Percentiles rank a stretch among this genome's conserved stretches.
Evolutionary conservation across 2,113 vertebrate genomes (phyloP).

Genomic region (Mormyrus lacerda): DNA sequence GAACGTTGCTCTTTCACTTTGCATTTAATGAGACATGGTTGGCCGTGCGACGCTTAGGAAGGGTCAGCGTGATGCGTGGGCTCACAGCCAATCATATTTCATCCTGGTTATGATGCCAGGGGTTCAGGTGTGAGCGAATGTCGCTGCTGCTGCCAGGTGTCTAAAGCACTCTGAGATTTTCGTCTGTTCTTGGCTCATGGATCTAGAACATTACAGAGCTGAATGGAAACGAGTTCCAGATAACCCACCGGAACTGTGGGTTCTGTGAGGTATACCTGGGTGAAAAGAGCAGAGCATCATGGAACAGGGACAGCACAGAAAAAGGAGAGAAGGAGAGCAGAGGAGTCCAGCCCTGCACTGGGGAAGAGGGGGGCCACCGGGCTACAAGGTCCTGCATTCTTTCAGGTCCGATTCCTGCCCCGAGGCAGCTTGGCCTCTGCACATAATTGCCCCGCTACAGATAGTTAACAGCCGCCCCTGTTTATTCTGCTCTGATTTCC

Average conservation of each 20-base stretch:
- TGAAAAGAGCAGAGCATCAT: neutral
- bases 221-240: neutral
- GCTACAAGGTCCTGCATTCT: constrained; percentile 24
- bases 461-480: constrained; percentile 55
- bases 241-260: neutral
- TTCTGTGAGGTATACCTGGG: neutral
- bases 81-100: neutral
- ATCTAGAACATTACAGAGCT: neutral
- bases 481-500: constrained; percentile 62
- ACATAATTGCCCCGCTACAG: constrained; percentile 54
- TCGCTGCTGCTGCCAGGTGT: neutral
- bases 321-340: neutral
- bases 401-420: constrained; percentile 36
- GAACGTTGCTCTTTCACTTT: constrained; percentile 22
- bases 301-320: neutral
- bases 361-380: constrained; percentile 17
- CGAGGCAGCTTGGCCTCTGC: constrained; percentile 37
- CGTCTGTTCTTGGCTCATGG: neutral
- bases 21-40: constrained; percentile 1
- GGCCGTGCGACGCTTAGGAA: neutral
- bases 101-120: neutral
- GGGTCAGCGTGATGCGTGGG: neutral
- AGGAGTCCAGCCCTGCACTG: neutral
- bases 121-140: neutral
- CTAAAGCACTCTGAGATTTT: neutral